Evolutionary conservation across 1,140 invertebrate species (phyloP).

Genomic region (Ceratosolen fusciceps): DNA sequence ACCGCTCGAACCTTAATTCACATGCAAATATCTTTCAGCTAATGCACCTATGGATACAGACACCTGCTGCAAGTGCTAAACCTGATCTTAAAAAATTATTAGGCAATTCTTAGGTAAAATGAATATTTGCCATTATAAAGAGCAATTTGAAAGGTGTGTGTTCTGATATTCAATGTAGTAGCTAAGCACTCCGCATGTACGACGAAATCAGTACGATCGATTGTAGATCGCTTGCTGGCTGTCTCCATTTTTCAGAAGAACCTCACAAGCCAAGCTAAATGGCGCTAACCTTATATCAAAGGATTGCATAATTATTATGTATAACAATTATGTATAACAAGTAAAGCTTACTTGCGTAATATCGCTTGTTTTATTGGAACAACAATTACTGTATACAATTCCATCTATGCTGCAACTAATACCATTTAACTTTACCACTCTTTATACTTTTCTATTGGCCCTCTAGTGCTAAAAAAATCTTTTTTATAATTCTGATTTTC

Average conservation of each 20-base stretch:
- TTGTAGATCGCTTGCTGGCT: not conserved
- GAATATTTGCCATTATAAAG: not conserved
- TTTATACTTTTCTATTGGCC: too few relatives aligned
- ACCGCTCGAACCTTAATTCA: conserved; percentile 12
- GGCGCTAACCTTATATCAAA: not conserved
- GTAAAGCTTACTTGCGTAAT: conserved; percentile 23
- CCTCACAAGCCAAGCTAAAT: not conserved
- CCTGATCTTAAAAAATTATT: not conserved
- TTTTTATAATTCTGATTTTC: too few relatives aligned
- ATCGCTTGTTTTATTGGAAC: conserved; percentile 8
- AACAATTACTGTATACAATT: not conserved
- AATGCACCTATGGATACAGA: too few relatives aligned
- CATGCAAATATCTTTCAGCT: conserved; percentile 13
- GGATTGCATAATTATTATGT: conserved; percentile 17
- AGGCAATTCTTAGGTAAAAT: not conserved
- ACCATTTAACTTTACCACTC: not conserved
- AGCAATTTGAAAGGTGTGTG: not conserved
- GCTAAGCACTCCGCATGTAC: not conserved
- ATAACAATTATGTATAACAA: too few relatives aligned
- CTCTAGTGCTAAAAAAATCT: too few relatives aligned
- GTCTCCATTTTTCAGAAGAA: not conserved
- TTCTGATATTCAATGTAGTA: too few relatives aligned
- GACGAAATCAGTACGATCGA: not conserved
- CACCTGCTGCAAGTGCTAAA: not conserved
- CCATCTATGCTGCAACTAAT: not conserved